Base-by-base conservation (phyloP, 1,140 invertebrate genomes). In the Steinernema feltiae region DNA sequence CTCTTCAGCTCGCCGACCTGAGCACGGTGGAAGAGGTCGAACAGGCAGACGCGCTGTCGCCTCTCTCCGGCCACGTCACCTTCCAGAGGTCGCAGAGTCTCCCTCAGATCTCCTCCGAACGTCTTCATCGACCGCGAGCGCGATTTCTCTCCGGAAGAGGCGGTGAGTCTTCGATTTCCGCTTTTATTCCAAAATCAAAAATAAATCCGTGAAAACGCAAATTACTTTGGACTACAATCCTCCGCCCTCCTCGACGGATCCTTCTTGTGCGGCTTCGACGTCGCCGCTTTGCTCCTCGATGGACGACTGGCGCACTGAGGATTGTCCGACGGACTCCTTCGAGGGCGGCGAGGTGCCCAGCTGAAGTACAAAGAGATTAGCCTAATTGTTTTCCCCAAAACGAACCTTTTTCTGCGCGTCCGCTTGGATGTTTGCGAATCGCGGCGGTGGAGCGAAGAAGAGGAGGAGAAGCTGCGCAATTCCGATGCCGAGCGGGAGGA, bases 51-150 rank as follows among this genome's bases (percentile, higher is more conserved):
- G 53, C 53, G 15, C 53, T 63, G 3, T 63, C 53, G 3, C 53
- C 53, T 27, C 53, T 63, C 15, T 63, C 53, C 7, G 53, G 53
- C 3, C 53, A 63, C 53, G 53, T 63, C 53, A 63, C 53, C 53
- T 63, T 63, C 53, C 53, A 63, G 24, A 15, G 53, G 53, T 63
- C 53, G 53, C 53, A 63, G 53, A 63, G 53, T 63, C 24, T 63
- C 12, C 53, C 53, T 3, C 53, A 63, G 53, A 63, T 63, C 53
- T 63, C 53, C 15, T 15, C 53, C 12, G 53, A 63, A 63, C 53
- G 53, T 15, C 53, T 63, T 27, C 53, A 27, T 3, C 15, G 53
- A 27, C 53, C 53, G 53, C 7, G 53, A 21, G 24, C 53, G 2
- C 53, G 53, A 21, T 63, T 63, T 27, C 24, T 63, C 2, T 63